These are phyloP conservation scores for Hydroisotoma schaefferi DNA, from an alignment of 2,888 invertebrate genomes.

Conservation along the genomic window DNA sequence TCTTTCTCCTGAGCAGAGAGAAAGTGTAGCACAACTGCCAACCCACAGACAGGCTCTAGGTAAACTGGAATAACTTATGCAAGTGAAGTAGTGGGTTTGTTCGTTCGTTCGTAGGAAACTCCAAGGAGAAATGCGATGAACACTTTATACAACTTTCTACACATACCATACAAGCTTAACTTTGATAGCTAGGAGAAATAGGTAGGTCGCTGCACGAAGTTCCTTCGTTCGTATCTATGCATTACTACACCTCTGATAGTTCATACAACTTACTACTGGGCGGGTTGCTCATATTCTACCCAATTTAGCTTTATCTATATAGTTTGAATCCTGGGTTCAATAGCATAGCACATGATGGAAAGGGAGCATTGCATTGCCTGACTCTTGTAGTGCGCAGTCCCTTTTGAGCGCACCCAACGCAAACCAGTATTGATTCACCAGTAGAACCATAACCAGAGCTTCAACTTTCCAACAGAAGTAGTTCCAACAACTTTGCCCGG, in stretches of 20 bases:
- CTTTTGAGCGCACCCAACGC: slow-evolving; percentile 37
- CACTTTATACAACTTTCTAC: neutral
- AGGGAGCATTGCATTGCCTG: neutral
- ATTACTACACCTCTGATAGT: no score
- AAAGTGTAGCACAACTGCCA: no score
- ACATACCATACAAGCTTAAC: no score
- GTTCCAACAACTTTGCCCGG: no score
- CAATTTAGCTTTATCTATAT: no score
- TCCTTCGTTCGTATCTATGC: no score
- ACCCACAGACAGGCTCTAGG: slow-evolving; percentile 8
- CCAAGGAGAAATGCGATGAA: slow-evolving; percentile 4
- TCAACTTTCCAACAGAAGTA: neutral
- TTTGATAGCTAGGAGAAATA: neutral
- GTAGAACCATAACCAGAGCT: neutral
- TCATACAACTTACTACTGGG: no score
- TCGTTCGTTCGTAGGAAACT: neutral
- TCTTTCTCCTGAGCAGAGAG: slow-evolving; percentile 2
- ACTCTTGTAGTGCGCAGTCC: slow-evolving; percentile 36
- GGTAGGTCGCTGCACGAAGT: no score
- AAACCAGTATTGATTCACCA: slow-evolving; percentile 43
- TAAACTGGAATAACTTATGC: slow-evolving; percentile 20
- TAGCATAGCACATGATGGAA: no score
- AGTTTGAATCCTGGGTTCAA: no score
- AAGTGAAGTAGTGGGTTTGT: slow-evolving; percentile 7
- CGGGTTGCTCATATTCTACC: no score